These are phyloP conservation scores for Tauraco hartlaubi DNA, from an alignment of 2,797 vertebrate species.

Conservation along the genomic window DNA sequence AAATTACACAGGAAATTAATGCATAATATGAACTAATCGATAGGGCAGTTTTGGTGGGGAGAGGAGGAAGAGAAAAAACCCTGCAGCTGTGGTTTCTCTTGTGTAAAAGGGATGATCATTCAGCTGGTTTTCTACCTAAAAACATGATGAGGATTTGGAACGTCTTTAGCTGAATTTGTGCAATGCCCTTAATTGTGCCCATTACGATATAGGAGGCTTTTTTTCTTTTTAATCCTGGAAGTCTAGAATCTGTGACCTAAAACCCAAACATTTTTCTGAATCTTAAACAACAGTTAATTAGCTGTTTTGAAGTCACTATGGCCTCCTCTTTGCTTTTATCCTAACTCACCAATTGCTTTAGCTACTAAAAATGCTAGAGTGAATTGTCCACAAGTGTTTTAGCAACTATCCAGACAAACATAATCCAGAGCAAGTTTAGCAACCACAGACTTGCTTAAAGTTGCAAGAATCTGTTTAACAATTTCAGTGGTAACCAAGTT, in stretches of 20 bases:
- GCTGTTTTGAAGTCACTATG: background rate
- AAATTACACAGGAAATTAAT: constrained; percentile 33
- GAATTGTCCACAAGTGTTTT: background rate
- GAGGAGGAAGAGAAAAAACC: background rate
- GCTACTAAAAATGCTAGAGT: background rate
- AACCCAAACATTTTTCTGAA: background rate
- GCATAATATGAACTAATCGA: background rate
- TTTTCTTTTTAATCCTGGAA: background rate
- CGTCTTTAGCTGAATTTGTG: background rate
- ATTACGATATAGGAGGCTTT: background rate
- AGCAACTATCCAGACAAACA: background rate
- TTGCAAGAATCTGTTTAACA: constrained; percentile 16
- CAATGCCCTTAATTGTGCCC: background rate
- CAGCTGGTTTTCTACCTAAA: constrained; percentile 23
- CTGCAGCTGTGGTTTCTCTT: background rate
- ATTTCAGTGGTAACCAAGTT: background rate
- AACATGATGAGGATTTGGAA: background rate
- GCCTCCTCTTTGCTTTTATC: background rate
- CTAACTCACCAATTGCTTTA: background rate
- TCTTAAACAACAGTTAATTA: background rate
- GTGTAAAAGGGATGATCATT: background rate
- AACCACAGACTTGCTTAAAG: constrained; percentile 7
- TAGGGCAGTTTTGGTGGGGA: background rate
- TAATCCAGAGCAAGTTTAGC: background rate
- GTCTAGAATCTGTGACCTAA: background rate